Base-by-base conservation (phyloP, 2,113 vertebrate genomes). In the Varanus salvator region DNA sequence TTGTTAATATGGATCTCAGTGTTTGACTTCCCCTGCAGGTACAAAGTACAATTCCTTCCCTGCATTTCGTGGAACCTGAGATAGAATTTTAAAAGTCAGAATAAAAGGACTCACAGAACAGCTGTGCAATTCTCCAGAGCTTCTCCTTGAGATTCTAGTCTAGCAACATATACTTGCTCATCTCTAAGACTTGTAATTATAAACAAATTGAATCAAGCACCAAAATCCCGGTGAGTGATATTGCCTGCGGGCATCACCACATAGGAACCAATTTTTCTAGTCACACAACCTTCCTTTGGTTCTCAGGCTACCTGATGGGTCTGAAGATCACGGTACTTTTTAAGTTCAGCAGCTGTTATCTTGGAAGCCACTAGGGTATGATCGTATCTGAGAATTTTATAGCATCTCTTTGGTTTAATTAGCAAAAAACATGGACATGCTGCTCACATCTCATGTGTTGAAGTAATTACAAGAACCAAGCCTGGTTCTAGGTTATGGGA, bases 21-120 rank as follows among this genome's bases (percentile, higher is more conserved):
- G 84, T 86, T 86, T 23, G 11, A 6, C 11, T 15, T 8, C 0
- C 72, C 50, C 86, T 64, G 8, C 25, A 81, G 6, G 66, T 68
- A 6, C 64, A 87, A 91, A 80, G 69, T 8, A 27, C 1, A 12
- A 17, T 80, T 81, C 90, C 21, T 89, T 50, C 80, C 72, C 31
- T 82, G 44, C 57, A 38, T 81, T 34, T 90, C 80, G 80, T 0
- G 0, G 19, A 7, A 82, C 7, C 34, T 31, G 4, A 85, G 91
- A 57, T 74, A 29, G 9, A 87, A 69, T 75, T 0, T 87, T 44
- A 48, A 92, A 86, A 69, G 48, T 29, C 90, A 82, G 87, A 93
- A 54, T 44, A 87, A 84, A 84, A 12, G 3, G 1, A n/a, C 1
- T 11, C 29, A 84, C 27, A 71, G 88, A 92, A 90, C 23, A 66